Percentiles rank a stretch among this genome's conserved stretches.
Evolutionary conservation across 1,140 invertebrate genomes (phyloP).

Genomic region (Drosophila lacertosa): DNA sequence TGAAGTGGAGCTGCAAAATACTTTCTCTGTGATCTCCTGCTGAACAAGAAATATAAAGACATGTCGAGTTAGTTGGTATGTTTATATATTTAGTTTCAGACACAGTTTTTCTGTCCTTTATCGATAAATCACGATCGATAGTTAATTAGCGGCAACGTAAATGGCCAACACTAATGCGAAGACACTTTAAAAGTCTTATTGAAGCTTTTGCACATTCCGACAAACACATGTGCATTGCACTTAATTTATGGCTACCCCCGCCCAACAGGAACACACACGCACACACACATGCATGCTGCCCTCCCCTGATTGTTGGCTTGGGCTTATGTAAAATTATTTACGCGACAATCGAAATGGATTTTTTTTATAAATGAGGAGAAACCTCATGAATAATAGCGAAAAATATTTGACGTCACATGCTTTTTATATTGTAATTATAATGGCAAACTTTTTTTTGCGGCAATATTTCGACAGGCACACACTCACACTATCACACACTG

Average conservation of each 20-base stretch:
- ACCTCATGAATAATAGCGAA: slow-evolving; percentile 74
- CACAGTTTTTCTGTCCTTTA: background rate
- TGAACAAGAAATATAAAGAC: too few relatives aligned
- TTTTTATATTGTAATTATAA: slow-evolving; percentile 70
- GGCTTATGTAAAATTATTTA: slow-evolving; percentile 48
- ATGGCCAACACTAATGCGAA: background rate
- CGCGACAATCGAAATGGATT: slow-evolving; percentile 62
- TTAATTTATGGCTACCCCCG: slow-evolving; percentile 19
- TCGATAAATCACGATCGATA: background rate
- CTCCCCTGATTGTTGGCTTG: background rate
- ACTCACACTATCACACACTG: slow-evolving; percentile 8
- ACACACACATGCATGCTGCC: background rate
- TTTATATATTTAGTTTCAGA: too few relatives aligned
- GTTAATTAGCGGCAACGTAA: background rate
- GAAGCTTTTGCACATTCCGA: background rate
- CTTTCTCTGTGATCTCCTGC: too few relatives aligned
- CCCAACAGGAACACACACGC: background rate
- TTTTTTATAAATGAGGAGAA: slow-evolving; percentile 53
- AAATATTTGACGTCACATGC: slow-evolving; percentile 74
- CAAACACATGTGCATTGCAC: background rate
- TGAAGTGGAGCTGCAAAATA: too few relatives aligned
- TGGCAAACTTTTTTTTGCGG: slow-evolving; percentile 67
- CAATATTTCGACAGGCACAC: slow-evolving; percentile 59
- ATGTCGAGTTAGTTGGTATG: too few relatives aligned
- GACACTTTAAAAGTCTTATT: background rate